Evolutionary conservation across 2,888 invertebrate species (phyloP), one percentile per base, ranked within the genome.

Genomic region (Leucania comma): DNA sequence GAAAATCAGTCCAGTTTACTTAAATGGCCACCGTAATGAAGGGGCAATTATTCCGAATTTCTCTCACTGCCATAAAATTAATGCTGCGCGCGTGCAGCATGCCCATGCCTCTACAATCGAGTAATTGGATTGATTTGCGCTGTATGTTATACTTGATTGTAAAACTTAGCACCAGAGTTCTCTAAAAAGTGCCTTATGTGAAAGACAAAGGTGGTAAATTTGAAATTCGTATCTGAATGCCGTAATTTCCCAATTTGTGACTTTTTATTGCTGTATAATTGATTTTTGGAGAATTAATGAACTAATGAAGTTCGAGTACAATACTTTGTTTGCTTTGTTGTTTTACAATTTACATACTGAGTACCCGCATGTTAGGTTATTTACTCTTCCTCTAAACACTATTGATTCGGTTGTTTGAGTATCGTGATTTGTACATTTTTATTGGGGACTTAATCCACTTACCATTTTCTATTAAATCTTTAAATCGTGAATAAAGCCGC

Each of bases 121-220:
- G 89, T 92, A 94, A 94, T 94, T 94, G 91, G 87, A 90, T 90
- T 90, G 90, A 93, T 93, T 93, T 91, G 88, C 90, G 77, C 87
- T 89, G 87, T 87, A 90, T 87, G 87, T 86, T 89, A 86, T 89
- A 88, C 87, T 87, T 90, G 89, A 90, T 89, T 88, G 85, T 84
- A 85, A 83, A 84, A 87, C 82, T 68, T 68, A 68, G 77, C 72
- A 57, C 48, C 38, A 17, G 51, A 56, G 62, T 61, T 73, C 35
- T 48, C 70, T 65, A 51, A 88, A 87, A 88, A 83, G 70, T 59
- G 81, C 87, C 83, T 83, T 90, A 84, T 68, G 29, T 32, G 48
- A 48, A 68, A 54, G 67, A 20, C 50, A 75, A 82, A 87, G 57
- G 70, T 69, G 69, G 75, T 68, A 83, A 66, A 87, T 77, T 85